Percentiles rank a stretch among this genome's conserved stretches.
Evolutionary conservation across 2,113 vertebrate species (phyloP).

Genomic region (Lonchura striata): DNA sequence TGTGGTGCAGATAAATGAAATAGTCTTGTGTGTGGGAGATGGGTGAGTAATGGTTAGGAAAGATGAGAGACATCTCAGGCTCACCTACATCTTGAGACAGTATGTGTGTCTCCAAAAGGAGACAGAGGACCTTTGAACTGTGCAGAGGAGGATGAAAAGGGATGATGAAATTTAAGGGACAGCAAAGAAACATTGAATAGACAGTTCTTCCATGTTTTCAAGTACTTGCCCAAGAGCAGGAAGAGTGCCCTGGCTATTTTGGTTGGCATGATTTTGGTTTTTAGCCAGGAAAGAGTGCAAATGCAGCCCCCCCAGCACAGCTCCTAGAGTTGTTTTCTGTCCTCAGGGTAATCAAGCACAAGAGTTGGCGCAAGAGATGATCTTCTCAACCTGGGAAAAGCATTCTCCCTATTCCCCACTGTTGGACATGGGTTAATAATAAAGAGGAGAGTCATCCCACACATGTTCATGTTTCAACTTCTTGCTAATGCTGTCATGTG

Average conservation of each 20-base stretch:
- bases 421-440: not conserved
- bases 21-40: not conserved
- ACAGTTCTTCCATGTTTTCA: rapidly evolving
- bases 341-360: not conserved
- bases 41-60: not conserved
- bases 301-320: not conserved
- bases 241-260: not conserved
- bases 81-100: slow-evolving; percentile 29
- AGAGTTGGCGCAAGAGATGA: not conserved
- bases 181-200: not conserved
- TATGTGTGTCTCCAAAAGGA: not conserved
- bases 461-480: not conserved
- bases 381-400: not conserved
- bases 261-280: not conserved
- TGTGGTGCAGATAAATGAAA: not conserved
- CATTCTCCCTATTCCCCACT: not conserved
- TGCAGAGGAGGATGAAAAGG: not conserved
- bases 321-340: not conserved
- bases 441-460: not conserved
- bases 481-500: not conserved
- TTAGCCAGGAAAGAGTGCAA: not conserved
- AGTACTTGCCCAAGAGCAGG: not conserved
- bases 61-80: not conserved
- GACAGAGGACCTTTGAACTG: not conserved
- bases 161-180: not conserved